Base-by-base conservation (phyloP, 2,888 invertebrate species). In the Synergus gifuensis region DNA sequence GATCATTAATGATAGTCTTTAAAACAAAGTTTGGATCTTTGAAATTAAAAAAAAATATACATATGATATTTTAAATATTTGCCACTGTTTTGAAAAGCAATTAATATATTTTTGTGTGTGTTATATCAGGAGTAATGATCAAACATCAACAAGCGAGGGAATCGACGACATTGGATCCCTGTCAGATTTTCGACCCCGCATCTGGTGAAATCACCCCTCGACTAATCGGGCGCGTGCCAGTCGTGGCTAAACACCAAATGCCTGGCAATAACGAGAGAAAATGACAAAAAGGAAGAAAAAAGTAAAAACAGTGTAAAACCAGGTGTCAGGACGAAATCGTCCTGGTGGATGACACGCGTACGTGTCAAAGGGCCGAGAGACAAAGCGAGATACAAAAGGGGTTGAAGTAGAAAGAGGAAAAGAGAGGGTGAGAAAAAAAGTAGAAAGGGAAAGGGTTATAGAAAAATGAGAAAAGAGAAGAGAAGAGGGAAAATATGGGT, bases 281-380 rank as follows among this genome's bases (percentile, higher is more conserved):
- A 76, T 76, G 49, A 67, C 46, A 78, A 66, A 76, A 77, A 46
- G 12, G 76, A 81, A 80, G 81, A 83, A 80, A 84, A 83, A 82
- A 85, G 85, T 83, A 84, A 83, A 85, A 83, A 85, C 84, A 81
- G 84, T 85, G 86, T 84, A 86, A 86, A 88, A 88, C 87, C 90
- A 89, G 88, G 90, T 90, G 90, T 85, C 86, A 85, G 84, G 86
- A 87, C 88, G 87, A 90, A 91, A 90, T 90, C 89, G 88, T 88
- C 87, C 86, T 86, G 87, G 87, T 87, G 90, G 89, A 89, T 89
- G 90, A 91, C 90, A 88, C 89, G 89, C 88, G 88, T 88, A 76
- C 83, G 84, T 82, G 84, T 83, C 79, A 77, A 86, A 85, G 84
- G 83, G 83, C 82, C 83, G 83, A 76, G 76, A 78, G 77, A 82